Evolutionary conservation across 1,140 invertebrate genomes (phyloP).

Genomic region (Cryptotermes secundus): DNA sequence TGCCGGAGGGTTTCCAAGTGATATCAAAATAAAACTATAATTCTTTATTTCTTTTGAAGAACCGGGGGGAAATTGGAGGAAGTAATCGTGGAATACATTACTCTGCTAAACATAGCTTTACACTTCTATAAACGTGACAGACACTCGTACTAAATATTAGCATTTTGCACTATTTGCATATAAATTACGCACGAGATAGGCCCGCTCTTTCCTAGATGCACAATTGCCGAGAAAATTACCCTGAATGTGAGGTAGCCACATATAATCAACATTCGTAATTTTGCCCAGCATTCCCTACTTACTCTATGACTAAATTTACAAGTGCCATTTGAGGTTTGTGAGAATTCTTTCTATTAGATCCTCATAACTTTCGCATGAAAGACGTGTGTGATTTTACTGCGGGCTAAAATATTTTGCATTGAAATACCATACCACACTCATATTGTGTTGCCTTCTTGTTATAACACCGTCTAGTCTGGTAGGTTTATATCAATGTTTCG

Average conservation of each 20-base stretch:
- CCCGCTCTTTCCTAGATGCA: neutral
- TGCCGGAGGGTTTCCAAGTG: neutral
- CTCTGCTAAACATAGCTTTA: neutral
- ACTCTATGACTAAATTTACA: neutral
- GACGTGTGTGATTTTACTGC: neutral
- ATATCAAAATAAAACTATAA: neutral
- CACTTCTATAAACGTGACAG: neutral
- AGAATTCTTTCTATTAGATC: neutral
- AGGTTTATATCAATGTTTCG: too few species aligned
- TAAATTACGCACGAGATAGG: neutral
- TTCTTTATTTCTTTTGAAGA: neutral
- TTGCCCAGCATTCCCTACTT: neutral
- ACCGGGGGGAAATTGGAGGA: neutral
- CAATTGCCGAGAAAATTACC: neutral
- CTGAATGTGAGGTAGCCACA: neutral
- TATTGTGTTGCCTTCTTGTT: too few species aligned
- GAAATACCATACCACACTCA: too few species aligned
- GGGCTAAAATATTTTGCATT: neutral
- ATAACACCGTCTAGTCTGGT: too few species aligned
- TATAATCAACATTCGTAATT: neutral
- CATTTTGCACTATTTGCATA: slow-evolving; percentile 13
- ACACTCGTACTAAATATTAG: neutral
- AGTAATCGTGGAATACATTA: neutral
- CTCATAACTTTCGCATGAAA: neutral
- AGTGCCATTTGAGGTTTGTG: neutral